Conservation (phyloP, 2,888 invertebrate species). For the Strigamia maritima region DNA sequence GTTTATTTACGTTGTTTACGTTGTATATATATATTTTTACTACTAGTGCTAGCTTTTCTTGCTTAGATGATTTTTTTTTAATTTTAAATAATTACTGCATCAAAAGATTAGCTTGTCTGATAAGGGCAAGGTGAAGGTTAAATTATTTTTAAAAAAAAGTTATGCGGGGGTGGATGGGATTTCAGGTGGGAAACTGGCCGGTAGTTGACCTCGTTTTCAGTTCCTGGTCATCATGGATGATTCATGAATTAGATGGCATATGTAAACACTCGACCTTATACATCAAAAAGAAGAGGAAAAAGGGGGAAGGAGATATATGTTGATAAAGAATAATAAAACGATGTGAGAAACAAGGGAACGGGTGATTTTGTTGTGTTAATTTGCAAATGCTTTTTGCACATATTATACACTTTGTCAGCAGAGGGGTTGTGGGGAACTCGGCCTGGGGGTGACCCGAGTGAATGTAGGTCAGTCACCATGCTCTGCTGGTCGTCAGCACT, state of each 20-base stretch:
- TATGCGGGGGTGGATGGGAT: slow-evolving; percentile 7
- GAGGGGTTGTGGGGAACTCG: slow-evolving; percentile 32
- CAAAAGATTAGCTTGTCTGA: neutral
- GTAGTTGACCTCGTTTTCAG: slow-evolving; percentile 31
- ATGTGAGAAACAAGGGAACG: neutral
- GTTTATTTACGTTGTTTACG: neutral
- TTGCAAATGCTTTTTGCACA: neutral
- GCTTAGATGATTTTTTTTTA: neutral
- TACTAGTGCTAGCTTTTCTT: neutral
- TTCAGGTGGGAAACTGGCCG: slow-evolving; percentile 31
- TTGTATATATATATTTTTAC: neutral
- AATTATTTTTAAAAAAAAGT: neutral
- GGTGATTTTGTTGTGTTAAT: neutral
- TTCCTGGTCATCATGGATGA: slow-evolving; percentile 34
- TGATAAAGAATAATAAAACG: neutral
- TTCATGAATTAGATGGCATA: neutral
- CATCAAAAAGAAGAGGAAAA: neutral
- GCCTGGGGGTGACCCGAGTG: slow-evolving; percentile 28
- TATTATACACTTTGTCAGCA: neutral
- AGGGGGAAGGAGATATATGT: neutral
- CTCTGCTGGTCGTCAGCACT: slow-evolving; percentile 13
- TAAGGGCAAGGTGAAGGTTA: slow-evolving; percentile 6
- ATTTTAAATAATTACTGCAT: neutral
- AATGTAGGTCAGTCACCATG: slow-evolving; percentile 28
- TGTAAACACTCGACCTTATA: slow-evolving; percentile 13